Percentiles rank a stretch among this genome's conserved stretches.
phyloP scores from a whole-genome alignment of 2,888 invertebrate species.

The Andrena flavipes region DNA sequence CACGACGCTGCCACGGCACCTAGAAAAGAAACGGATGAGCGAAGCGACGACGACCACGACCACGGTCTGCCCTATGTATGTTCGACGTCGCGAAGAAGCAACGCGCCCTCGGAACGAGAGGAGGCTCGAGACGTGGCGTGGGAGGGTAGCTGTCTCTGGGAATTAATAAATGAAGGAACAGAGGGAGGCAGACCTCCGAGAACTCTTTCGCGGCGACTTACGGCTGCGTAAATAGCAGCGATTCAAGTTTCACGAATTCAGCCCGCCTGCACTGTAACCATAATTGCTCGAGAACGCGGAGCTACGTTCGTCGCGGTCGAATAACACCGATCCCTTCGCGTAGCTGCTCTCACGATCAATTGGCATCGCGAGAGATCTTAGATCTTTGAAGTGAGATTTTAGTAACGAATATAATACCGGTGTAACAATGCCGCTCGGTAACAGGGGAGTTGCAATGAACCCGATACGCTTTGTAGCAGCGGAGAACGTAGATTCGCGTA shows the following conservation, averaged over 20 bases:
- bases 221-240: constrained; percentile 33
- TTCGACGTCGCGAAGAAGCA: constrained; percentile 51
- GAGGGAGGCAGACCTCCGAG: background rate
- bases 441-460: background rate
- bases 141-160: constrained; percentile 30
- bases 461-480: background rate
- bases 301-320: no score
- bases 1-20: constrained; percentile 30
- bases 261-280: background rate
- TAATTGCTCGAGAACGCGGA: no score
- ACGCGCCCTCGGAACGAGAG: constrained; percentile 5
- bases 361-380: background rate
- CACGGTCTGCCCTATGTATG: constrained; percentile 7
- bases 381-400: background rate
- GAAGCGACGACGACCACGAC: constrained; percentile 38
- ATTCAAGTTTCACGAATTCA: background rate
- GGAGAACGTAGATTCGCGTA: no score
- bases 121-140: constrained; percentile 35
- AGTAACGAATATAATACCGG: background rate
- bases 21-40: constrained; percentile 55
- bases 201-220: background rate
- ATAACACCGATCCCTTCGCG: background rate
- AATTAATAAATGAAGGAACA: constrained; percentile 62
- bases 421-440: background rate
- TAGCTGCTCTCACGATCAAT: background rate